A percentile compares a stretch with the other conserved stretches of the same genome.
These are phyloP conservation scores for Hassar affinis DNA, from an alignment of 2,113 vertebrate genomes.

Conservation along the genomic window DNA sequence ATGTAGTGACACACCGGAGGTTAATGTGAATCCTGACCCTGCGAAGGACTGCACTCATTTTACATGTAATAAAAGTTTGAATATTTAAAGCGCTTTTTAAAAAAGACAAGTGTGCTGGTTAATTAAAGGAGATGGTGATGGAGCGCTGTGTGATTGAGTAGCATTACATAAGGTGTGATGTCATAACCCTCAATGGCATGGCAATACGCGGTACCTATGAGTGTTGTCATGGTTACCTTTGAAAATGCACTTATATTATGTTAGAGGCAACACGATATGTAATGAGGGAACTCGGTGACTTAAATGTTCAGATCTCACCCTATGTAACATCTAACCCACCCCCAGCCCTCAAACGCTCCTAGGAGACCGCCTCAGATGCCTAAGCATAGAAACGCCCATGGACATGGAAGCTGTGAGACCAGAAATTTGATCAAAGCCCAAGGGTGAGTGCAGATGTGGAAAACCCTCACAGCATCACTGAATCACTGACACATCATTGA, in stretches of 20 bases:
- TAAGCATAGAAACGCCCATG: no score
- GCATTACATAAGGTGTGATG: background rate
- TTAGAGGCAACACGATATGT: background rate
- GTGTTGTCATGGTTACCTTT: background rate
- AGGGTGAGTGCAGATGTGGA: background rate
- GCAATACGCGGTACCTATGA: background rate
- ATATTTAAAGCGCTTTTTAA: slow-evolving; percentile 36
- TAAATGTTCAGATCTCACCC: no score
- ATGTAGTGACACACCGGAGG: slow-evolving; percentile 39
- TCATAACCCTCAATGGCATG: background rate
- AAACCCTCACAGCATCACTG: background rate
- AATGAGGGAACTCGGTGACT: background rate
- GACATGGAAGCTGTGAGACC: background rate
- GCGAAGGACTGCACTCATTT: slow-evolving; percentile 24
- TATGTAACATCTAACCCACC: no score
- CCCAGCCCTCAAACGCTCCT: no score
- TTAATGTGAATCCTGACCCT: slow-evolving; percentile 47
- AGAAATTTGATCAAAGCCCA: background rate
- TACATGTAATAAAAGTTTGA: slow-evolving; percentile 30
- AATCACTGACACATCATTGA: background rate
- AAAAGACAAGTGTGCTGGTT: slow-evolving; percentile 35
- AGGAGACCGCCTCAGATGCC: no score
- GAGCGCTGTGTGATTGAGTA: background rate
- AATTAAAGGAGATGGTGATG: slow-evolving; percentile 32
- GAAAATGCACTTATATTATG: background rate